Evolutionary conservation across 2,113 vertebrate species (phyloP).

Genomic region (Serinus canaria): DNA sequence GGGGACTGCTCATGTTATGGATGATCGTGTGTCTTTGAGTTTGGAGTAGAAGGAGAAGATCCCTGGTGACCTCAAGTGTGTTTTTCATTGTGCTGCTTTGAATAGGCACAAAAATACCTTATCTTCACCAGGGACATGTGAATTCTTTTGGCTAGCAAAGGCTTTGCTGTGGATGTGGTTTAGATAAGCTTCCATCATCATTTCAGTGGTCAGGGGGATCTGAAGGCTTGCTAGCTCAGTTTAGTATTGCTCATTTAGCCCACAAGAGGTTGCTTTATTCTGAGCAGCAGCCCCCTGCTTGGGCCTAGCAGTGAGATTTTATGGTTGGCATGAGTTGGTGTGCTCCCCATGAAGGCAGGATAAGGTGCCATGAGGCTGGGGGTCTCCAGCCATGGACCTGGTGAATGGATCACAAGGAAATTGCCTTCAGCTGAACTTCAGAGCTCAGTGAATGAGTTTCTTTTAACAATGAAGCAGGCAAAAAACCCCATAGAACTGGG

Average conservation of each 20-base stretch:
- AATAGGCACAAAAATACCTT: not conserved
- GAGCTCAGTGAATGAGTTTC: not conserved
- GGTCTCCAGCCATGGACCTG: not conserved
- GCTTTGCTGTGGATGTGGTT: not conserved
- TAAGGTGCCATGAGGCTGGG: fast-evolving
- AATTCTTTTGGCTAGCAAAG: not conserved
- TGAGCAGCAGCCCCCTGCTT: not conserved
- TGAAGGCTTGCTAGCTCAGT: not conserved
- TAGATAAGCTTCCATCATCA: not conserved
- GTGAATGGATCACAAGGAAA: not conserved
- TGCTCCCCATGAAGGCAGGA: not conserved
- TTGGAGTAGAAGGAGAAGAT: not conserved
- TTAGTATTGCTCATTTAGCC: not conserved
- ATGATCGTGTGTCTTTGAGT: not conserved
- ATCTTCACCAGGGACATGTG: fast-evolving
- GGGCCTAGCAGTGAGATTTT: not conserved
- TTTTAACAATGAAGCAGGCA: not conserved
- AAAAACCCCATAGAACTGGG: not conserved
- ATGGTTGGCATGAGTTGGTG: not conserved
- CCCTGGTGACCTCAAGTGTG: not conserved
- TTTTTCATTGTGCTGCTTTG: not conserved
- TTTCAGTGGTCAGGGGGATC: not conserved
- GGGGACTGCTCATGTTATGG: not conserved
- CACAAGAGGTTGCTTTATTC: not conserved
- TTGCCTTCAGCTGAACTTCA: not conserved